phyloP scores from a whole-genome alignment of 1,140 invertebrate species.

The Eubasilissa regina region DNA sequence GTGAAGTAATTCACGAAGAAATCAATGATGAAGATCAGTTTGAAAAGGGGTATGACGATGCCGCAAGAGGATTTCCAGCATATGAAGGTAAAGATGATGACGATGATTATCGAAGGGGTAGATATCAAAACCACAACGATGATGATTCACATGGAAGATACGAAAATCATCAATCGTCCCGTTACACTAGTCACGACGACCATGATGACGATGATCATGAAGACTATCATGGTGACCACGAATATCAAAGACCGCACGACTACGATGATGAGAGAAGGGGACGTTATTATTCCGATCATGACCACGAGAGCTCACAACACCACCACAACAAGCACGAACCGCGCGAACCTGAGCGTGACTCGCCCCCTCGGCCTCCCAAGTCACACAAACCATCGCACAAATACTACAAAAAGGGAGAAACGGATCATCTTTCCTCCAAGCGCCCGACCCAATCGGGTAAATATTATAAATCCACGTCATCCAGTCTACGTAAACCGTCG shows the following conservation, averaged over 20 bases:
- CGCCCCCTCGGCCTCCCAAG: conserved; percentile 21
- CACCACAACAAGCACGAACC: conserved; percentile 31
- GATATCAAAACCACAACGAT: conserved; percentile 41
- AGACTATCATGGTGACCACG: conserved; percentile 30
- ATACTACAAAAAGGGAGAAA: conserved; percentile 43
- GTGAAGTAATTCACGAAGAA: conserved; percentile 63
- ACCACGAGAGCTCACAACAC: conserved; percentile 29
- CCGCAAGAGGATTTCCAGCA: conserved; percentile 67
- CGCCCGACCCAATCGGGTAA: conserved; percentile 25
- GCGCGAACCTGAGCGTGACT: not conserved
- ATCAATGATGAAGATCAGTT: conserved; percentile 69
- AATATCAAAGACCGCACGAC: conserved; percentile 12
- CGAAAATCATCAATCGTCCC: conserved; percentile 23
- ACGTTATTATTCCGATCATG: conserved; percentile 38
- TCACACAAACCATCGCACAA: conserved; percentile 22
- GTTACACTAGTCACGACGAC: conserved; percentile 43
- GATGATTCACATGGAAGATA: conserved; percentile 41
- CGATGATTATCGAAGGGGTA: conserved; percentile 13
- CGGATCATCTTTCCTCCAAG: conserved; percentile 23
- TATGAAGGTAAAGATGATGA: conserved; percentile 63
- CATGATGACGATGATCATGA: conserved; percentile 42
- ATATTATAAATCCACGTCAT: conserved; percentile 37
- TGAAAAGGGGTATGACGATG: conserved; percentile 68
- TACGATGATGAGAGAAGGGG: conserved; percentile 43
- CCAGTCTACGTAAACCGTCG: conserved; percentile 14